Evolutionary conservation across 2,888 invertebrate genomes (phyloP), one percentile per base, ranked within the genome.

Genomic region (Hipparchia semele): DNA sequence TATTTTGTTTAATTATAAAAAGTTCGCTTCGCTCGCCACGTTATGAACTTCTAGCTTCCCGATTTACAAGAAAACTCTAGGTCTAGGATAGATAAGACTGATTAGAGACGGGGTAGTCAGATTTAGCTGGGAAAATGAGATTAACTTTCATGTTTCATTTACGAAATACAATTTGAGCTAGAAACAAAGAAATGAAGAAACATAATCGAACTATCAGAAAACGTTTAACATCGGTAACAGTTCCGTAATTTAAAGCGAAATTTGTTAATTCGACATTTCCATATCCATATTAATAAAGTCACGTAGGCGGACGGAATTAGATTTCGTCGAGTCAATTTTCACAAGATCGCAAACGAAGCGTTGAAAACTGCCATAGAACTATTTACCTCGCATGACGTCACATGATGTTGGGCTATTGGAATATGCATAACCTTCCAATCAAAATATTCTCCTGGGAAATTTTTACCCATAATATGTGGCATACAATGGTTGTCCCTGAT

Each of bases 301-400:
- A 74, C 75, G 77, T 77, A 71, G 60, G 23, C 65, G 68, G 64
- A 66, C 74, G 66, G 73, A 75, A 74, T 77, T 72, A 77, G 72
- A 73, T 73, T 72, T 71, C 73, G 74, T 72, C 72, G 70, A 75
- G 75, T 73, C 75, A 74, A 75, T 75, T 77, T 77, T 77, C 75
- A 77, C 74, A 75, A 76, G 70, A 70, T 74, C 56, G 74, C 71
- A 73, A 76, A 70, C 73, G 73, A 70, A 76, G 75, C 78, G 75
- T 75, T 65, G 74, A 68, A 74, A 76, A 71, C 75, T 72, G 71
- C 77, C 54, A 66, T 77, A 78, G 80, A 81, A 78, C 77, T 79
- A 81, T 76, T 74, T 77, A 68, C 70, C 59, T 66, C 73, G 73
- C 62, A 68, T 76, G 73, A 73, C 70, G 53, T 73, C 68, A 70